Conservation (phyloP, 2,888 invertebrate genomes). For the Elegia similella region DNA sequence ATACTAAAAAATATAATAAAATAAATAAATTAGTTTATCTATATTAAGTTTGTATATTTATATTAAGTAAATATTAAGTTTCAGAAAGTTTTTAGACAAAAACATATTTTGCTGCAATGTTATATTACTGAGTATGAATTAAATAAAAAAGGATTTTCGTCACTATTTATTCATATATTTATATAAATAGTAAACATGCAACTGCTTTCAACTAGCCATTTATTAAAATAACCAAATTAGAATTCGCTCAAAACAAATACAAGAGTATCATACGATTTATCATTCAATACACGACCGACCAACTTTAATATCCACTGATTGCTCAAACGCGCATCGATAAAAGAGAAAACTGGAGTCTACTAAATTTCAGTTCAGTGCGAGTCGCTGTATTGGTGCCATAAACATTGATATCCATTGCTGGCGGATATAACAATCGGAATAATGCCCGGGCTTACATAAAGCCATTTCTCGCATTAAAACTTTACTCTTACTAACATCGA, state of each 20-base stretch:
- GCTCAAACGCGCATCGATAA: slow-evolving; percentile 29
- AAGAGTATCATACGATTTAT: neutral
- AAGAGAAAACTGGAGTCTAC: slow-evolving; percentile 54
- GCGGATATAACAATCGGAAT: slow-evolving; percentile 53
- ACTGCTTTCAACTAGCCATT: too few species aligned
- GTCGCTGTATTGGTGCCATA: slow-evolving; percentile 56
- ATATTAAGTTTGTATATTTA: too few species aligned
- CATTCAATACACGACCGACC: neutral
- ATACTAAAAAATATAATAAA: too few species aligned
- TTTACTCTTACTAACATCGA: slow-evolving; percentile 41
- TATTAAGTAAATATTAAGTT: too few species aligned
- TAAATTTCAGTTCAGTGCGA: slow-evolving; percentile 64
- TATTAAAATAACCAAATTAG: neutral
- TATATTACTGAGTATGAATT: too few species aligned
- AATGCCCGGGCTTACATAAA: slow-evolving; percentile 42
- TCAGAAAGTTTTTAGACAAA: too few species aligned
- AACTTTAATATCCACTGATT: neutral
- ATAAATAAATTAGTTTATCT: too few species aligned
- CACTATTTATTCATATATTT: too few species aligned
- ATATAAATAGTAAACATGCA: neutral
- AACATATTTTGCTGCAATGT: too few species aligned
- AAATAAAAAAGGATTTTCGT: too few species aligned
- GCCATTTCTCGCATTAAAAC: slow-evolving; percentile 47
- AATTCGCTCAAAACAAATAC: neutral
- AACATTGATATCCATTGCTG: slow-evolving; percentile 59